A percentile compares a stretch with the other conserved stretches of the same genome.
Conservation (phyloP, 2,113 vertebrate species). For the Sturnira hondurensis region DNA sequence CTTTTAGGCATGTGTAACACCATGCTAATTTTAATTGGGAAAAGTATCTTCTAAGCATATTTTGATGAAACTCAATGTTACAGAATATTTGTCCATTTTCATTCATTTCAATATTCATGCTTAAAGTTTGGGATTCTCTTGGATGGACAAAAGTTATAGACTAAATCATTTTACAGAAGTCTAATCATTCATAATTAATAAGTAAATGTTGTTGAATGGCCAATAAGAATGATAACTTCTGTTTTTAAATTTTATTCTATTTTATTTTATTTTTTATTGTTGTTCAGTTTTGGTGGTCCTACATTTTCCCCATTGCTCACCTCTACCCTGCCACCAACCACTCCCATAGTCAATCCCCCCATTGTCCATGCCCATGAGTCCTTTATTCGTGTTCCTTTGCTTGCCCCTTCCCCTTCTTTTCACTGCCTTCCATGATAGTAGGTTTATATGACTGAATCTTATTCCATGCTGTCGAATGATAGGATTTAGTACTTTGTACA, state of each 20-base stretch:
- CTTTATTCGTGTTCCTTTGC: too few species aligned
- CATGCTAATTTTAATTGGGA: conserved; percentile 25
- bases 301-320: too few species aligned
- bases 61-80: neutral
- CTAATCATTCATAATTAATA: conserved; percentile 10
- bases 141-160: neutral
- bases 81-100: neutral
- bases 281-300: too few species aligned
- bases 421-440: neutral
- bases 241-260: neutral
- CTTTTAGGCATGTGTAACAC: neutral
- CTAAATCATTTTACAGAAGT: neutral
- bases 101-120: neutral
- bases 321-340: too few species aligned
- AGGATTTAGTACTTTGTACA: neutral
- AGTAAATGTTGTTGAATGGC: neutral
- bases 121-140: neutral
- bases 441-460: neutral
- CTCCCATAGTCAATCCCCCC: too few species aligned
- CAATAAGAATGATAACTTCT: neutral
- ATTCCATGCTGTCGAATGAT: neutral
- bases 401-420: neutral
- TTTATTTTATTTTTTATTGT: too few species aligned
- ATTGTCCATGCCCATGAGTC: too few species aligned
- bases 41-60: neutral